phyloP scores from a whole-genome alignment of 2,888 invertebrate species.

The Cephus runcator region DNA sequence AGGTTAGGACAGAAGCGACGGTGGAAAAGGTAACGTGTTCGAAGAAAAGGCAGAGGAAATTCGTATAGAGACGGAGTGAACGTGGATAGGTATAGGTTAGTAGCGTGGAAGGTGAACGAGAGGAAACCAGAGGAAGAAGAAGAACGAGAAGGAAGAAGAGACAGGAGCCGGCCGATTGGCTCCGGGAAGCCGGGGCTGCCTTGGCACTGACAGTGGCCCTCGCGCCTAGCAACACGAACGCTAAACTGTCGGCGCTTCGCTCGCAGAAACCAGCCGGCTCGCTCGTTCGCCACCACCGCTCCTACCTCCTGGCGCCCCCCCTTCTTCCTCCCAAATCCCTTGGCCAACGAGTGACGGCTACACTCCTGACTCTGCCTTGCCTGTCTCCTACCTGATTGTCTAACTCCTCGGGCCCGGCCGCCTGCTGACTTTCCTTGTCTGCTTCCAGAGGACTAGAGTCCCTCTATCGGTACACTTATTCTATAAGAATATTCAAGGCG shows the following conservation, averaged over 20 bases:
- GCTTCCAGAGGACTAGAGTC: neutral
- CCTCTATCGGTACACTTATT: neutral
- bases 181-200: conserved; percentile 45
- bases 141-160: neutral
- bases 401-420: neutral
- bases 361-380: conserved; percentile 17
- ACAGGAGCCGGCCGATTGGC: conserved; percentile 24
- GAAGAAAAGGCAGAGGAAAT: neutral
- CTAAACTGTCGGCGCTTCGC: conserved; percentile 45
- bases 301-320: conserved; percentile 9
- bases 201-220: conserved; percentile 63
- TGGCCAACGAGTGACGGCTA: neutral
- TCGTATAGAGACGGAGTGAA: neutral
- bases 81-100: neutral
- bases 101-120: neutral
- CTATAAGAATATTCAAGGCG: too few relatives aligned
- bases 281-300: conserved; percentile 29
- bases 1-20: too few relatives aligned
- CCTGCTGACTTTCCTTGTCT: neutral
- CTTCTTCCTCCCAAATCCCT: neutral
- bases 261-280: conserved; percentile 33
- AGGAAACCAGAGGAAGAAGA: neutral
- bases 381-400: conserved; percentile 22
- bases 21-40: neutral
- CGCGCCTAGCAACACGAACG: conserved; percentile 63